Evolutionary conservation across 2,113 vertebrate genomes (phyloP).

Genomic region (Otis tarda): DNA sequence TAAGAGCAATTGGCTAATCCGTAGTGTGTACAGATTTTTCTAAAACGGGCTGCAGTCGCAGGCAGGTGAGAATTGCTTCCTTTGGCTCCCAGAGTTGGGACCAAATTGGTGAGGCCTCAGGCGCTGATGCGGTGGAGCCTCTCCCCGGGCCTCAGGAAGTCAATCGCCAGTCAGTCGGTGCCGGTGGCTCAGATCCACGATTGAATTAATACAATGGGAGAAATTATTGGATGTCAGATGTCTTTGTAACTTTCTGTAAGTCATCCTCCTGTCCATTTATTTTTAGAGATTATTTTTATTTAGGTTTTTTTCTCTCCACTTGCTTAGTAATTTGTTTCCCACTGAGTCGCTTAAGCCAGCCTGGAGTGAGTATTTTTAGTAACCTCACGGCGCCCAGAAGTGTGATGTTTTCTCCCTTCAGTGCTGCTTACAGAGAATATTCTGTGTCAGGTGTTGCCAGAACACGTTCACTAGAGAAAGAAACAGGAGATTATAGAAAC

Average conservation of each 20-base stretch:
- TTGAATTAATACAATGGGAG: neutral
- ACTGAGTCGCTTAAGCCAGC: neutral
- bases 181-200: rapidly evolving
- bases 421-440: neutral
- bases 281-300: neutral
- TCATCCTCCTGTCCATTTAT: neutral
- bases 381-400: neutral
- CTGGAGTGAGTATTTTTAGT: neutral
- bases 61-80: slow-evolving; percentile 19
- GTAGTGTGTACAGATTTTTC: neutral
- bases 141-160: neutral
- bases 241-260: neutral
- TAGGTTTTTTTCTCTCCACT: neutral
- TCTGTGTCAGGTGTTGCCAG: neutral
- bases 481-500: neutral
- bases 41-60: neutral
- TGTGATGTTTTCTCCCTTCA: neutral
- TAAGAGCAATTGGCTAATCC: slow-evolving; percentile 1
- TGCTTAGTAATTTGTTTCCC: neutral
- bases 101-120: neutral
- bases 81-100: neutral
- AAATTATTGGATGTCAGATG: neutral
- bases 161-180: rapidly evolving
- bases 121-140: neutral
- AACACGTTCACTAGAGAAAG: neutral